These are phyloP conservation scores for Tetraneura akinire DNA, from an alignment of 1,140 invertebrate genomes.

Conservation along the genomic window DNA sequence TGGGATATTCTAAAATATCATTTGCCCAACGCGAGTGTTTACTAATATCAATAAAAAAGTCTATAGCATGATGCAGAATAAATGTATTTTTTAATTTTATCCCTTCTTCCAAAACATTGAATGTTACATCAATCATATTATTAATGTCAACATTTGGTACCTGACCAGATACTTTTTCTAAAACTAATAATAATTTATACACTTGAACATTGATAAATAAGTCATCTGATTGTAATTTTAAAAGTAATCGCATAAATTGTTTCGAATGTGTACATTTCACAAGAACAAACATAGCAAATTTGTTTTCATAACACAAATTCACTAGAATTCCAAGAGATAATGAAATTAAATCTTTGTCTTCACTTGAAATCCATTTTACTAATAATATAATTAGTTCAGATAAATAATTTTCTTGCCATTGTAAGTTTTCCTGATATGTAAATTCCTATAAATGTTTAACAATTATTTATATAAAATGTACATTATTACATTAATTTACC, in stretches of 20 bases:
- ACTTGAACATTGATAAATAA: constrained; percentile 38
- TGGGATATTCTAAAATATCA: neutral
- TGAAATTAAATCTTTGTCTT: constrained; percentile 31
- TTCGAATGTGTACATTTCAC: constrained; percentile 40
- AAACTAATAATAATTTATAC: constrained; percentile 27
- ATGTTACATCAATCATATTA: constrained; percentile 39
- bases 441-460: constrained; percentile 13
- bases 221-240: constrained; percentile 33
- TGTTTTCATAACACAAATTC: constrained; percentile 44
- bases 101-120: constrained; percentile 46
- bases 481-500: constrained; percentile 13
- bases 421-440: constrained; percentile 5
- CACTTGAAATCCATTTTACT: constrained; percentile 42
- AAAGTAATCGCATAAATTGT: constrained; percentile 25
- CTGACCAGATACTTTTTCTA: constrained; percentile 38
- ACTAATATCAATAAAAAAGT: constrained; percentile 47
- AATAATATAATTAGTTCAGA: constrained; percentile 22
- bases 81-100: constrained; percentile 23
- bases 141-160: constrained; percentile 27
- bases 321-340: constrained; percentile 28
- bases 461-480: neutral
- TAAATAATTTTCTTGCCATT: constrained; percentile 33
- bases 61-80: constrained; percentile 18
- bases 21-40: constrained; percentile 36
- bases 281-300: constrained; percentile 23